Conservation (phyloP, 2,113 vertebrate genomes). For the Ceratotherium simum region DNA sequence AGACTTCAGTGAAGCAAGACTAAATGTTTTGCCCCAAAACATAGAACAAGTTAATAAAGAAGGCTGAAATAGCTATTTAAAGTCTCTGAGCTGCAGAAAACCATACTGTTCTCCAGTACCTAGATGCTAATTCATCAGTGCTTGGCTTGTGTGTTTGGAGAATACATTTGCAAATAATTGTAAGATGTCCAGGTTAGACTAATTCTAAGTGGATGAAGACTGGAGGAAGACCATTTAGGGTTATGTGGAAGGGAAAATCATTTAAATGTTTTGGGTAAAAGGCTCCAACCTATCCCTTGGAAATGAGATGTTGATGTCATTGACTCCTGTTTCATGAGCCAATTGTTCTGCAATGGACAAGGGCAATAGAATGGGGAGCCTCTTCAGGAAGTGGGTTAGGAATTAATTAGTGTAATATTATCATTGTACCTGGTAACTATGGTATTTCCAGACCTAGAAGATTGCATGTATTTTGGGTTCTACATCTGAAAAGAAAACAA, state of each 20-base stretch:
- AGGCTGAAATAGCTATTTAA: not conserved
- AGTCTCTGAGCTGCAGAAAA: not conserved
- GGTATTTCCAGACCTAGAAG: not conserved
- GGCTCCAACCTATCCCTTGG: not conserved
- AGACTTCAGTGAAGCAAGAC: not conserved
- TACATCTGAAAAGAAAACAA: not conserved
- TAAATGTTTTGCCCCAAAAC: not conserved
- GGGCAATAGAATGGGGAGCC: not conserved
- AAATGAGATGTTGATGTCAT: not conserved
- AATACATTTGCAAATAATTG: not conserved
- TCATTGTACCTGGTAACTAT: not conserved
- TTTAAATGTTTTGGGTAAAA: not conserved
- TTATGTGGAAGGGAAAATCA: not conserved
- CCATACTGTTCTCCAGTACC: not conserved
- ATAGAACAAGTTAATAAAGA: not conserved
- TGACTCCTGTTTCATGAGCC: not conserved
- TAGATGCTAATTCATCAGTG: not conserved
- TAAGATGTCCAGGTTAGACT: not conserved
- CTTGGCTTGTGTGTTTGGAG: not conserved
- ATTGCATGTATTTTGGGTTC: not conserved
- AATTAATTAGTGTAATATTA: not conserved
- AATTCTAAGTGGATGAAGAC: not conserved
- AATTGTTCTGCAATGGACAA: not conserved
- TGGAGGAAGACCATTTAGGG: not conserved
- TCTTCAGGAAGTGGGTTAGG: not conserved